phyloP scores from a whole-genome alignment of 2,797 vertebrate genomes.

The Cossypha heuglini region DNA sequence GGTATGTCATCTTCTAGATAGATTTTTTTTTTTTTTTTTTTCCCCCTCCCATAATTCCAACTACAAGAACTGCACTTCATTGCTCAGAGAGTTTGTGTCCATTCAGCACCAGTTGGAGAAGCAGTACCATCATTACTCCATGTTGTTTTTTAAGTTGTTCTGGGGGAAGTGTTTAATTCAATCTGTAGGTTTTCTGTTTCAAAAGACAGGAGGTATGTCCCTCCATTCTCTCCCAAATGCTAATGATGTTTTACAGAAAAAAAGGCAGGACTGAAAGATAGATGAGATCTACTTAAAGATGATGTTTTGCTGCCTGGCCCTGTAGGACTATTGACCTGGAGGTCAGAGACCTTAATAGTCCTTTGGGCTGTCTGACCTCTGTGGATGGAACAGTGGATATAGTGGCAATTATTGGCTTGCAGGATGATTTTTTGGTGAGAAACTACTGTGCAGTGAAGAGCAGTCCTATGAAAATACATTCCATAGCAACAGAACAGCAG shows the following conservation, averaged over 20 bases:
- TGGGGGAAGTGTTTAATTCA: background rate
- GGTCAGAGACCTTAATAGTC: background rate
- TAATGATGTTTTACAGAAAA: background rate
- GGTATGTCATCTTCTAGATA: background rate
- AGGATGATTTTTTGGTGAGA: background rate
- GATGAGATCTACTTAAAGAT: background rate
- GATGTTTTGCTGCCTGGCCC: background rate
- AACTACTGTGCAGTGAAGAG: background rate
- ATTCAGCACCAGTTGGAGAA: background rate
- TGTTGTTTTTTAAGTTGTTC: background rate
- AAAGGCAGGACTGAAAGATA: background rate
- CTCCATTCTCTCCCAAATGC: background rate
- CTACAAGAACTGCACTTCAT: background rate
- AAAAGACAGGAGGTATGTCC: background rate
- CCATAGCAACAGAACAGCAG: background rate
- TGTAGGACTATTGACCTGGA: constrained; percentile 27
- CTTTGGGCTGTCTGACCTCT: background rate
- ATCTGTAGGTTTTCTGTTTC: background rate
- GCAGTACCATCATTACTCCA: background rate
- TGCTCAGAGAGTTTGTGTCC: background rate
- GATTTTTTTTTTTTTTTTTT: background rate
- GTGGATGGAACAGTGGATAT: background rate
- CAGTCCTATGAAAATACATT: background rate
- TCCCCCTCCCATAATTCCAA: background rate
- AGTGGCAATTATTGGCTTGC: background rate